Percentiles rank a stretch among this genome's conserved stretches.
Conservation (phyloP, 2,113 vertebrate genomes). For the Brachionichthys hirsutus region DNA sequence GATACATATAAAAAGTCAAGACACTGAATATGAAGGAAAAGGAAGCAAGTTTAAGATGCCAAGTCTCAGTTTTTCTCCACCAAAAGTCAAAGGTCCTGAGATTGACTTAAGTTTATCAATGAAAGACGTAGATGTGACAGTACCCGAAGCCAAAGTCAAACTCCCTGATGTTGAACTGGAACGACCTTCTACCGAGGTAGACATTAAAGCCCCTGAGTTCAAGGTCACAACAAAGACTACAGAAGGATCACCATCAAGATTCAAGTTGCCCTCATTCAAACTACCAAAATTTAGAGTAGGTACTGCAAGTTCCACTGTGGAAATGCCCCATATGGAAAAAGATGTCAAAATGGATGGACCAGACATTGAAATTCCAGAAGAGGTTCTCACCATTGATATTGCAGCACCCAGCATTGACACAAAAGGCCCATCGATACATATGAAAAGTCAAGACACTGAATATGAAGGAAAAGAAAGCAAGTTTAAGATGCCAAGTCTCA, state of each 20-base stretch:
- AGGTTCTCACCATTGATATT: background rate
- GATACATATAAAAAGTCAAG: slow-evolving; percentile 18
- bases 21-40: slow-evolving; percentile 5
- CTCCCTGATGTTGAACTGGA: slow-evolving; percentile 7
- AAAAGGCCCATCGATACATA: background rate
- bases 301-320: background rate
- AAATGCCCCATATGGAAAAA: slow-evolving; percentile 6
- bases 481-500: slow-evolving; percentile 47
- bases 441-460: slow-evolving; percentile 4
- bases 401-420: slow-evolving; percentile 19
- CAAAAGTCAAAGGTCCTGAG: slow-evolving; percentile 20
- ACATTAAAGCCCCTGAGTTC: slow-evolving; percentile 24
- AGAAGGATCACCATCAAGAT: slow-evolving; percentile 44
- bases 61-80: slow-evolving; percentile 34
- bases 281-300: slow-evolving; percentile 52
- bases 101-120: slow-evolving; percentile 21
- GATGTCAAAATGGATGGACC: slow-evolving; percentile 9
- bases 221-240: background rate
- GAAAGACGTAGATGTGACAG: slow-evolving; percentile 27
- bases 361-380: slow-evolving; percentile 7
- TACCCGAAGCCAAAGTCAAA: slow-evolving; percentile 13
- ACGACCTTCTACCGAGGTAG: background rate
- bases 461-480: slow-evolving; percentile 16
- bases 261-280: slow-evolving; percentile 55
- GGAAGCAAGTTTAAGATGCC: slow-evolving; percentile 47